A percentile compares a stretch with the other conserved stretches of the same genome.
These are phyloP conservation scores for Drosophila santomea DNA, from an alignment of 1,140 invertebrate species.

Conservation along the genomic window DNA sequence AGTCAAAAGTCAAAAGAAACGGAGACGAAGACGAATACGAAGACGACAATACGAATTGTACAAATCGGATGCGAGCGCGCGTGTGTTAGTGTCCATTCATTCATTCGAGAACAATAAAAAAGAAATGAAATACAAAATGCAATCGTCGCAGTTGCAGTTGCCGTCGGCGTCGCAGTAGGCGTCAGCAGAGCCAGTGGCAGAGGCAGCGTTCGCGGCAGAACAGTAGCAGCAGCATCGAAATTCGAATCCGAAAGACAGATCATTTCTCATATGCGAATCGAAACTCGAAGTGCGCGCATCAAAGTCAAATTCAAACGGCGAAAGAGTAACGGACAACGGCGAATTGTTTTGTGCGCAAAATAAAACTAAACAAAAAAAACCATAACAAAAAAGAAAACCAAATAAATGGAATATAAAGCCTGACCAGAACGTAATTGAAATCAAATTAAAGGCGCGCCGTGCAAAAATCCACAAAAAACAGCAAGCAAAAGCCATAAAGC, in stretches of 20 bases:
- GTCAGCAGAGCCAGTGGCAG: slow-evolving; percentile 13
- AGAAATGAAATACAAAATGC: slow-evolving; percentile 61
- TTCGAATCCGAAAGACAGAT: slow-evolving; percentile 57
- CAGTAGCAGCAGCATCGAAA: slow-evolving; percentile 33
- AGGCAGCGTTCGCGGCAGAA: slow-evolving; percentile 29
- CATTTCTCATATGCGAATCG: slow-evolving; percentile 80
- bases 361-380: not conserved
- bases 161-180: slow-evolving; percentile 34
- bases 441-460: slow-evolving; percentile 73
- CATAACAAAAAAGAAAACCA: not conserved
- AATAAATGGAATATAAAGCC: slow-evolving; percentile 13
- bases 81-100: slow-evolving; percentile 43
- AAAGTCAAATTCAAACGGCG: slow-evolving; percentile 70
- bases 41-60: slow-evolving; percentile 58
- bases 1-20: slow-evolving; percentile 4
- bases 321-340: slow-evolving; percentile 60
- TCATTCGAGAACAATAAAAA: slow-evolving; percentile 67
- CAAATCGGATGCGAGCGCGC: slow-evolving; percentile 49
- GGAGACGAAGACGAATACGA: slow-evolving; percentile 19
- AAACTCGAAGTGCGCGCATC: slow-evolving; percentile 79
- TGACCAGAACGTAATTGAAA: slow-evolving; percentile 72
- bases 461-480: slow-evolving; percentile 44
- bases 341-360: slow-evolving; percentile 61
- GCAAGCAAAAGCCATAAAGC: slow-evolving; percentile 36
- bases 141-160: slow-evolving; percentile 41